These are phyloP conservation scores for Spea hammondii DNA, from an alignment of 2,797 vertebrate species.

Conservation along the genomic window DNA sequence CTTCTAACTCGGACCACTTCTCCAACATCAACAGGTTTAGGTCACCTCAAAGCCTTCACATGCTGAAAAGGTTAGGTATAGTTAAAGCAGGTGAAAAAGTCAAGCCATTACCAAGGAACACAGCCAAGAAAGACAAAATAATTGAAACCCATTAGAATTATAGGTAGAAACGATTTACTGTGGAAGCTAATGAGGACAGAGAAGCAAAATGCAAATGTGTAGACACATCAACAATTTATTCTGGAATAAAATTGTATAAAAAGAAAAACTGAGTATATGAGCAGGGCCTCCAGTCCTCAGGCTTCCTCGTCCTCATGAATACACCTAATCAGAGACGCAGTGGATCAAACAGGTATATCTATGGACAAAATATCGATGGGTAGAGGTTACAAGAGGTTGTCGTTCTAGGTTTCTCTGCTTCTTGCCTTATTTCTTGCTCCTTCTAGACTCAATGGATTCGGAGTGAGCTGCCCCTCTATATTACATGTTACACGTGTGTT, in stretches of 20 bases:
- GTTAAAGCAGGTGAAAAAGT: conserved; percentile 36
- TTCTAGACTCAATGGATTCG: too few species aligned
- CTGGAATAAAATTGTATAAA: conserved; percentile 6
- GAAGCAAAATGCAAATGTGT: conserved; percentile 51
- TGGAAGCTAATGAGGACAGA: conserved; percentile 51
- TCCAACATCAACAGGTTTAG: not conserved
- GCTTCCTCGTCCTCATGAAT: too few species aligned
- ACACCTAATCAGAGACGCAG: too few species aligned
- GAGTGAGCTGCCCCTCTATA: not conserved
- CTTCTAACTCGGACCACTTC: too few species aligned
- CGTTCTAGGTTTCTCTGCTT: too few species aligned
- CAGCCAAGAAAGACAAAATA: conserved; percentile 60
- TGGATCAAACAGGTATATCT: too few species aligned
- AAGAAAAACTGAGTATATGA: too few species aligned
- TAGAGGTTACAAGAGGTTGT: too few species aligned
- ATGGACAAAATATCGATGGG: too few species aligned
- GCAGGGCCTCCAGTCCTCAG: too few species aligned
- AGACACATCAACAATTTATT: not conserved
- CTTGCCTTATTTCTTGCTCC: too few species aligned
- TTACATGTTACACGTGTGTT: not conserved
- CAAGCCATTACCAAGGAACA: conserved; percentile 54
- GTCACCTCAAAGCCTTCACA: conserved; percentile 21
- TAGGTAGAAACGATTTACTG: conserved; percentile 47
- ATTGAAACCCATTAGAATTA: conserved; percentile 58
- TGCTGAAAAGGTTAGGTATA: conserved; percentile 51